Conservation (phyloP, 2,888 invertebrate species). For the Acholoe squamosa region DNA sequence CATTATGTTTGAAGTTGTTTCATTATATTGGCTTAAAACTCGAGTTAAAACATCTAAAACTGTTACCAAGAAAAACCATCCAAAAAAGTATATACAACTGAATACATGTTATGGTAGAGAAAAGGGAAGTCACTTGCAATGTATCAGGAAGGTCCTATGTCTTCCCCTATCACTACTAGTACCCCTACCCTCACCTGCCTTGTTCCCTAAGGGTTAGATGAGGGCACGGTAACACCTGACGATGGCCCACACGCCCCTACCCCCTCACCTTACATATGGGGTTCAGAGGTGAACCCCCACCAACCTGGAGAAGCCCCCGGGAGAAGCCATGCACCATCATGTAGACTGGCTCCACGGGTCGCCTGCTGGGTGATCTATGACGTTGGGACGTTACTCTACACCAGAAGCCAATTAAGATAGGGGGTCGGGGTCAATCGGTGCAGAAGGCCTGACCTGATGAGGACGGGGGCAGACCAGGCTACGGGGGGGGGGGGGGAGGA, state of each 20-base stretch:
- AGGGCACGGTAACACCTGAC: background rate
- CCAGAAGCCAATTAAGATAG: conserved; percentile 59
- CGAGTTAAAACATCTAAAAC: too few species aligned
- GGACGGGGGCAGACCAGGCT: background rate
- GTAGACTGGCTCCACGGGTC: conserved; percentile 8
- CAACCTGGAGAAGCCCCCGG: too few species aligned
- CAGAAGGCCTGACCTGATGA: conserved; percentile 35
- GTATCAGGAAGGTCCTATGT: too few species aligned
- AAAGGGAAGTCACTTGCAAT: background rate
- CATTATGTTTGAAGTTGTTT: too few species aligned
- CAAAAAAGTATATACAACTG: too few species aligned
- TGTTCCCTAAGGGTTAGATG: background rate
- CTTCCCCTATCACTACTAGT: too few species aligned
- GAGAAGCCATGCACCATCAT: conserved; percentile 3
- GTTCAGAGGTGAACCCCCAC: background rate
- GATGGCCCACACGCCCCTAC: background rate
- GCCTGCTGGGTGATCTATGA: conserved; percentile 32
- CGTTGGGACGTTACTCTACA: conserved; percentile 40
- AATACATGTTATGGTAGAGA: too few species aligned
- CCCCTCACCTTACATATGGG: conserved; percentile 1
- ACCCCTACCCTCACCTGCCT: background rate
- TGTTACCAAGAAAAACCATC: too few species aligned
- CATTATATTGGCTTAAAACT: too few species aligned
- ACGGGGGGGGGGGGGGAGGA: background rate
- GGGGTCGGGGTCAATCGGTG: conserved; percentile 55